Base-by-base conservation (phyloP, 2,888 invertebrate genomes). In the Ellobium chinense region DNA sequence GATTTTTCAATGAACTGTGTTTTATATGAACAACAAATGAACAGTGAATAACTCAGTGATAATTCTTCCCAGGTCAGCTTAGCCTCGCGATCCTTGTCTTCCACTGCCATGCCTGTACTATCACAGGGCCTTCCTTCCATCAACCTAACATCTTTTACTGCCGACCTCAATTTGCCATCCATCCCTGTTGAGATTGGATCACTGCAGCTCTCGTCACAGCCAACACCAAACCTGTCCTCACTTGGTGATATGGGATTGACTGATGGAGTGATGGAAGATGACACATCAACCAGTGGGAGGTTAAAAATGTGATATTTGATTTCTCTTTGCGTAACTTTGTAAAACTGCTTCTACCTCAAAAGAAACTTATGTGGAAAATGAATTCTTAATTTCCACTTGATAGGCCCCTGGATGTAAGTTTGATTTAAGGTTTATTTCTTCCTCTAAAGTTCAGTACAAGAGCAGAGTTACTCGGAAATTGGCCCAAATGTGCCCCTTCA, bases 141-240 rank as follows among this genome's bases (percentile, higher is more conserved):
- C 27, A 79, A 73, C 54, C 37, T 68, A 56, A 37, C 69, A 14
- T 62, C 78, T 14, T 39, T 68, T 63, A 31, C 78, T 12, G 14
- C 73, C 21, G 78, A 78, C 37, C 65, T 78, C 9, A 83, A 79
- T 68, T 77, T 83, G 3, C 83, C 83, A n/a, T 81, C 81, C 58
- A 56, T 83, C 18, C 83, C 83, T 12, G 37, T 66, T 9, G 83
- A 79, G n/a, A 58, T 81, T 31, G 74, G 65, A 3, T 78, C 81
- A 0, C 79, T 83, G 5, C 81, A 79, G 34, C 79, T 83, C 29
- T 46, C 63, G 27, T 66, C 54, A 12, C 72, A 56, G 56, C 76
- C 75, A 18, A 70, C 63, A 39, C 75, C 75, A 12, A 75, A 80
- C 27, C 37, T 75, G 18, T 75, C 80, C 9, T 80, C 75, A 12